Evolutionary conservation across 2,113 vertebrate genomes (phyloP).

Genomic region (Burhinus oedicnemus): DNA sequence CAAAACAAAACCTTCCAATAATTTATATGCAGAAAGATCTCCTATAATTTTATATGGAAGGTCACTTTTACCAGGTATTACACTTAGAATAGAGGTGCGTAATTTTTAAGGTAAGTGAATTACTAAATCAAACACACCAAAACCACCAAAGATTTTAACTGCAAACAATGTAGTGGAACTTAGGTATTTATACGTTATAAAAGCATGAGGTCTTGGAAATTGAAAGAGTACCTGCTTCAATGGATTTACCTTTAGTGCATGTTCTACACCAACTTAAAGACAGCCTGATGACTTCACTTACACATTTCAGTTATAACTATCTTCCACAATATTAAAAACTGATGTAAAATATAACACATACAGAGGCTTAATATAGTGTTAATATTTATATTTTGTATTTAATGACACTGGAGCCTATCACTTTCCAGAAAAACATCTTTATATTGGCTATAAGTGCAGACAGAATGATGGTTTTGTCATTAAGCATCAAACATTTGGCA

Average conservation of each 20-base stretch:
- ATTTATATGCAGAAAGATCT: background rate
- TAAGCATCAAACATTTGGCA: slow-evolving; percentile 88
- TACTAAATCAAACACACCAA: background rate
- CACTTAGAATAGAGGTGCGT: background rate
- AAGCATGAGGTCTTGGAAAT: background rate
- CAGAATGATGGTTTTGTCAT: slow-evolving; percentile 86
- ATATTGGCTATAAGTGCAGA: slow-evolving; percentile 80
- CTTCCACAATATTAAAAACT: background rate
- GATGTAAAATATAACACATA: background rate
- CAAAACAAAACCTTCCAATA: background rate
- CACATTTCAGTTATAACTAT: background rate
- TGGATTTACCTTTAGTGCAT: background rate
- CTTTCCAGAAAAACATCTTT: slow-evolving; percentile 73
- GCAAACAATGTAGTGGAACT: background rate
- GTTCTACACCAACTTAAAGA: background rate
- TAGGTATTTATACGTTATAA: background rate
- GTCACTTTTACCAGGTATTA: background rate
- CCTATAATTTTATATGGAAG: background rate
- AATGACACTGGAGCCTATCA: background rate
- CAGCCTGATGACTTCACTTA: background rate
- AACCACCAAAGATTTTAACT: background rate
- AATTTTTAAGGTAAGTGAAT: background rate
- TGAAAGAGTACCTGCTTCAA: background rate
- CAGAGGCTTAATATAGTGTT: background rate
- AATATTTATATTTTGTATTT: background rate